Evolutionary conservation across 2,113 vertebrate genomes (phyloP), one percentile per base, ranked within the genome.

Genomic region (Syrrhaptes paradoxus): DNA sequence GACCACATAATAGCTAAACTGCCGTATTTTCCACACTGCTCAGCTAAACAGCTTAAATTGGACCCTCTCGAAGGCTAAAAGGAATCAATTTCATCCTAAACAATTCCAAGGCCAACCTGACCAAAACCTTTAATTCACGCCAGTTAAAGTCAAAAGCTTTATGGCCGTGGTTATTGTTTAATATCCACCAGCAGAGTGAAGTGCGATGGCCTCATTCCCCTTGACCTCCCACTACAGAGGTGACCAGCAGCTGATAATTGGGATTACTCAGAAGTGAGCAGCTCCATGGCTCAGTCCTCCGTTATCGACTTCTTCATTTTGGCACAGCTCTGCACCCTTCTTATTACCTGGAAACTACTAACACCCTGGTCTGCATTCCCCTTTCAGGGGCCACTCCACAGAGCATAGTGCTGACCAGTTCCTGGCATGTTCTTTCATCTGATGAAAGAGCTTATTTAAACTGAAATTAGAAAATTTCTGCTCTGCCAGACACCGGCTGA

Each of bases 1-100:
- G 92, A 97, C 96, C 95, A 96, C 96, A 94, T 90, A 95, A 95
- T 92, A 94, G 80, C 95, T 96, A 26, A 93, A 92, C 65, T 96
- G 86, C 80, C 15, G 4, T 32, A 95, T 96, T 97, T 97, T 97
- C 96, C 93, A 89, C 80, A 88, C 20, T 92, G 92, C 93, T 97
- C 96, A 97, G 96, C 95, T 97, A 87, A 96, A 94, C 76, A 90
- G 92, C 80, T 49, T 87, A 90, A 96, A 92, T 93, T 93, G 93
- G 88, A 78, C 90, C 76, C 57, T 95, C 92, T 94, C 36, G 0
- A 79, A 94, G 52, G 73, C 88, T 90, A 46, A 72, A 86, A 92
- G 90, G 96, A 93, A 96, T 96, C 36, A 2, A 5, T 93, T 97
- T 95, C 92, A 94, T 96, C 85, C 70, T 82, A 96, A 95, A 95